phyloP scores from a whole-genome alignment of 2,113 vertebrate genomes.

The Syrmaticus mikado region DNA sequence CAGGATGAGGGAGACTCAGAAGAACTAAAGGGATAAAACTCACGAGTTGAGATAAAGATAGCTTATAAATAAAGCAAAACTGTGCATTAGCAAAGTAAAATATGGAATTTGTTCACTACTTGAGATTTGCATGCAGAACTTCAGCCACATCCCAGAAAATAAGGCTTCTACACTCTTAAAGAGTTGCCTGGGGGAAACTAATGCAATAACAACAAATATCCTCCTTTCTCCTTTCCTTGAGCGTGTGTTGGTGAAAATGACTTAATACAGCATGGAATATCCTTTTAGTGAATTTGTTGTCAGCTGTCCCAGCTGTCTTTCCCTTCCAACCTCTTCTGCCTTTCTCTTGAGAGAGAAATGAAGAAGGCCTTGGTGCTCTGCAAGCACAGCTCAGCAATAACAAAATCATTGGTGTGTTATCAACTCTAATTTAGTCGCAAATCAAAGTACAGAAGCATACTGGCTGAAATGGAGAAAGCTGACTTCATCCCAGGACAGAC shows the following conservation, averaged over 20 bases:
- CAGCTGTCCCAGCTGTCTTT: neutral
- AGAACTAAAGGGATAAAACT: neutral
- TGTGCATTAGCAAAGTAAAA: neutral
- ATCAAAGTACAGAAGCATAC: neutral
- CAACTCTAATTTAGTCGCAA: neutral
- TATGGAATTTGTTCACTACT: neutral
- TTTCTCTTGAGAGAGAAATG: neutral
- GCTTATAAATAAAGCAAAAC: neutral
- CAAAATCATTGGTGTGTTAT: neutral
- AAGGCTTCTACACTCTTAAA: neutral
- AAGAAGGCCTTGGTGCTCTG: neutral
- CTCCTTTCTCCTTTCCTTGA: neutral
- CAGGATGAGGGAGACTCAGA: neutral
- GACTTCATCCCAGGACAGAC: neutral
- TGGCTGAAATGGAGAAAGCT: neutral
- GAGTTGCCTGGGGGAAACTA: neutral
- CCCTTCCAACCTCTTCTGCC: neutral
- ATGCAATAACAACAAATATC: neutral
- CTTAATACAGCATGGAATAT: neutral
- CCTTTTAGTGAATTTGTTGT: neutral
- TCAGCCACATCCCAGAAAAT: neutral
- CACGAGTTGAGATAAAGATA: neutral
- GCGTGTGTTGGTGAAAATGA: neutral
- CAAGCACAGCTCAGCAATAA: neutral
- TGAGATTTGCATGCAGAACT: accelerated